Percentiles rank a stretch among this genome's conserved stretches.
These are phyloP conservation scores for Mobula hypostoma DNA, from an alignment of 2,113 vertebrate genomes.

Conservation along the genomic window DNA sequence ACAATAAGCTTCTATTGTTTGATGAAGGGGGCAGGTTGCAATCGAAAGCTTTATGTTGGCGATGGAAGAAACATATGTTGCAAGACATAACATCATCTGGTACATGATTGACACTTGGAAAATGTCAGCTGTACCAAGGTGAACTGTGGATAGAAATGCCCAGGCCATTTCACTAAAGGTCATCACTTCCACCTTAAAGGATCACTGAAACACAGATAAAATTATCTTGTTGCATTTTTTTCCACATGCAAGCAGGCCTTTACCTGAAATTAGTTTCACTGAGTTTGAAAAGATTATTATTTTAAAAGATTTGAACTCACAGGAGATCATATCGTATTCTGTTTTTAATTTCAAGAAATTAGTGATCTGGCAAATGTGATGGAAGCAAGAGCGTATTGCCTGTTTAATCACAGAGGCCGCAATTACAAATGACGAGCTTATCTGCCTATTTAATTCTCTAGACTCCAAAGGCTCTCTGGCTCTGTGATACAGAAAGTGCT, in stretches of 20 bases:
- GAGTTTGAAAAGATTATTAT: not conserved
- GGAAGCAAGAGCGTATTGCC: not conserved
- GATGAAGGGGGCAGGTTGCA: too few species aligned
- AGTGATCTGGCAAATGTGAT: not conserved
- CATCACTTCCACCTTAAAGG: too few species aligned
- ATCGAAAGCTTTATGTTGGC: too few species aligned
- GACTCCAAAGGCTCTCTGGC: not conserved
- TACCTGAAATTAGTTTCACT: not conserved
- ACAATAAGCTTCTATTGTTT: too few species aligned
- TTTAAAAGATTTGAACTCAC: not conserved
- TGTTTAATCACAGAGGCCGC: not conserved
- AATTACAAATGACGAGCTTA: not conserved
- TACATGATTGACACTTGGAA: too few species aligned
- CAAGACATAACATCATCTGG: too few species aligned
- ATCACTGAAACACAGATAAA: too few species aligned
- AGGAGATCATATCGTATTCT: not conserved
- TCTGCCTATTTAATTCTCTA: not conserved
- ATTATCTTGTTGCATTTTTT: too few species aligned
- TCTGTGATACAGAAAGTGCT: not conserved
- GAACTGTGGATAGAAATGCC: too few species aligned
- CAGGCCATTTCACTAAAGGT: too few species aligned
- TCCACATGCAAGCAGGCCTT: not conserved
- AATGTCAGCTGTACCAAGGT: too few species aligned
- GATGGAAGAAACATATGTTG: too few species aligned
- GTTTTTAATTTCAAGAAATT: not conserved